These are phyloP conservation scores for Oncopeltus fasciatus DNA, from an alignment of 1,140 invertebrate species.

Conservation along the genomic window DNA sequence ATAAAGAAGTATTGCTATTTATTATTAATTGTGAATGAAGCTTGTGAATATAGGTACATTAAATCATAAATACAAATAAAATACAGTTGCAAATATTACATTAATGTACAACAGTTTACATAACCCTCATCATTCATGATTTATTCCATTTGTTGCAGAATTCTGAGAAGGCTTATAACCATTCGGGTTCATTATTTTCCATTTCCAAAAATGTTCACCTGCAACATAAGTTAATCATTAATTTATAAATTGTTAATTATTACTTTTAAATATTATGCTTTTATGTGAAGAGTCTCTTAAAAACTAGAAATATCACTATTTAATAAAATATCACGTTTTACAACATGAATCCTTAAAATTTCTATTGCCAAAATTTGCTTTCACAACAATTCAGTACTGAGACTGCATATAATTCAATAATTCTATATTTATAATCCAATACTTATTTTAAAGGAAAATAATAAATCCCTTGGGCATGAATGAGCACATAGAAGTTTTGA, in stretches of 20 bases:
- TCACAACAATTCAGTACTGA: neutral
- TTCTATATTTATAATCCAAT: too few relatives aligned
- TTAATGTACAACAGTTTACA: too few relatives aligned
- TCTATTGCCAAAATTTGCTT: neutral
- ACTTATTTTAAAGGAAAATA: too few relatives aligned
- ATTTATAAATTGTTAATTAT: neutral
- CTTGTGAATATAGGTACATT: too few relatives aligned
- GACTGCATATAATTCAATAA: too few relatives aligned
- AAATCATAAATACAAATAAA: too few relatives aligned
- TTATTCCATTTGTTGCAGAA: neutral
- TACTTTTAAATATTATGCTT: neutral
- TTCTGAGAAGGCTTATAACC: conserved; percentile 41
- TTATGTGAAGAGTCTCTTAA: neutral
- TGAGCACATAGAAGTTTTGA: too few relatives aligned
- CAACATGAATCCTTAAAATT: neutral
- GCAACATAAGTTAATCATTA: conserved; percentile 24
- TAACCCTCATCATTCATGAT: too few relatives aligned
- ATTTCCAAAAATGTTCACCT: conserved; percentile 79
- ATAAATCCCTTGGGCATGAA: too few relatives aligned
- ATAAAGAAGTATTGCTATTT: too few relatives aligned
- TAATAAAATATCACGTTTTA: neutral
- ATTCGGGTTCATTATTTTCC: conserved; percentile 72
- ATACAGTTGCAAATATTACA: too few relatives aligned
- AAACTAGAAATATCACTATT: neutral
- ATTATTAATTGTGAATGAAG: too few relatives aligned